Base-by-base conservation (phyloP, 2,888 invertebrate species). In the Drosophila buzzatii region DNA sequence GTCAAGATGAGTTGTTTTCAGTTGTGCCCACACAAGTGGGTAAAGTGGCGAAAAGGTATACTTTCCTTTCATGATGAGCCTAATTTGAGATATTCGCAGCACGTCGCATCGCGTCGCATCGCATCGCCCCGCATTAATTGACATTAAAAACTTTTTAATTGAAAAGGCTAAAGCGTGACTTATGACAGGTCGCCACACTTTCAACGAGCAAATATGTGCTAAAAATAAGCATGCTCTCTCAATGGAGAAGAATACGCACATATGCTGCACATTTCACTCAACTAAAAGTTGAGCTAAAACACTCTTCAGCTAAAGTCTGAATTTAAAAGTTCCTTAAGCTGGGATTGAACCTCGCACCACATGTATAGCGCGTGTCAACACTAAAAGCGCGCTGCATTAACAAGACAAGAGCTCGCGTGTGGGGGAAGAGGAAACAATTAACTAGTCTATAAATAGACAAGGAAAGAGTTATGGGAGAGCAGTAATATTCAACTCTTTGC, bases 131-230 rank as follows among this genome's bases (percentile, higher is more conserved):
- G 41, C 53, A 75, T 75, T 70, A 75, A 79, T 71, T 70, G 65
- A 41, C 59, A 76, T 70, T 73, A 55, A 59, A 64, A 82, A 81
- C 63, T 71, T 82, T 79, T 79, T 80, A 80, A 79, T 82, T 79
- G 66, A 70, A 75, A 73, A 71, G 75, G 49, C 71, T 67, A 42
- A 45, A 61, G 57, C 47, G 20, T 64, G 49, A 18, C 23, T 55
- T 42, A 23, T 56, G 59, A 44, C 41, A 18, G 31, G 31, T 49
- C 3, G 14, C 47, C 37, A n/a, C 52, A 27, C 44, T 23, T 27
- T 27, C 33, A 39, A 53, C 41, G 27, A 49, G 42, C 37, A 60
- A 66, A 45, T 35, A 55, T 10, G 52, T 33, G 42, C 49, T 51
- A 52, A 73, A 31, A n/a, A 47, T 18, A 51, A 51, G 7, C 4